Conservation (phyloP, 2,888 invertebrate genomes). For the Eristalis pertinax region DNA sequence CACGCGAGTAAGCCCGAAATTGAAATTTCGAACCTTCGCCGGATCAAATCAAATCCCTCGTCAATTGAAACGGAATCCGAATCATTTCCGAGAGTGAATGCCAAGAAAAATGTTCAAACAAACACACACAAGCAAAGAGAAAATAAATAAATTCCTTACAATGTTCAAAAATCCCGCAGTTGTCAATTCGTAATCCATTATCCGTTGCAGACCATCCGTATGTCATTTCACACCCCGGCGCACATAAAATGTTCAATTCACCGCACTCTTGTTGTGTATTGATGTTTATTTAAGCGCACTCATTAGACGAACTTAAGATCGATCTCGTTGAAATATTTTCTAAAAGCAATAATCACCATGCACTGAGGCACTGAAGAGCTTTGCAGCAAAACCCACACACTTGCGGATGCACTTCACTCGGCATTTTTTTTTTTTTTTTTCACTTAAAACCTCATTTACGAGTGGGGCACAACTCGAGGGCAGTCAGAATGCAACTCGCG, state of each 20-base stretch:
- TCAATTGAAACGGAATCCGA: too few species aligned
- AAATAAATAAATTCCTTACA: slow-evolving; percentile 27
- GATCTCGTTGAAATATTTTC: slow-evolving; percentile 24
- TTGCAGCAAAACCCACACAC: slow-evolving; percentile 11
- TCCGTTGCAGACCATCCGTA: slow-evolving; percentile 15
- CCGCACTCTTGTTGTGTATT: slow-evolving; percentile 18
- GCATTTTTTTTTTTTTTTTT: neutral
- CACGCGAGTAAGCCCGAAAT: neutral
- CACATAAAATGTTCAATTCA: slow-evolving; percentile 23
- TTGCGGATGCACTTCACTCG: slow-evolving; percentile 59
- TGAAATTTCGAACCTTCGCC: too few species aligned
- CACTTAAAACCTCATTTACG: slow-evolving; percentile 12
- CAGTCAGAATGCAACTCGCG: neutral
- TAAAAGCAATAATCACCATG: slow-evolving; percentile 23
- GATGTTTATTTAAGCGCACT: slow-evolving; percentile 39
- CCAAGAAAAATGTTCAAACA: neutral
- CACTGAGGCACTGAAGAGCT: neutral
- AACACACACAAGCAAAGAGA: neutral
- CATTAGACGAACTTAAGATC: slow-evolving; percentile 33
- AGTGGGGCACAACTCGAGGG: slow-evolving; percentile 1
- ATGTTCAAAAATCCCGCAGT: slow-evolving; percentile 29
- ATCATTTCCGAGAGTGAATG: neutral
- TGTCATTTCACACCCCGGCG: slow-evolving; percentile 13
- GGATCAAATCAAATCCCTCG: too few species aligned
- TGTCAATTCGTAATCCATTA: slow-evolving; percentile 64